These are phyloP conservation scores for Ceramica pisi DNA, from an alignment of 2,888 invertebrate species.

Conservation along the genomic window DNA sequence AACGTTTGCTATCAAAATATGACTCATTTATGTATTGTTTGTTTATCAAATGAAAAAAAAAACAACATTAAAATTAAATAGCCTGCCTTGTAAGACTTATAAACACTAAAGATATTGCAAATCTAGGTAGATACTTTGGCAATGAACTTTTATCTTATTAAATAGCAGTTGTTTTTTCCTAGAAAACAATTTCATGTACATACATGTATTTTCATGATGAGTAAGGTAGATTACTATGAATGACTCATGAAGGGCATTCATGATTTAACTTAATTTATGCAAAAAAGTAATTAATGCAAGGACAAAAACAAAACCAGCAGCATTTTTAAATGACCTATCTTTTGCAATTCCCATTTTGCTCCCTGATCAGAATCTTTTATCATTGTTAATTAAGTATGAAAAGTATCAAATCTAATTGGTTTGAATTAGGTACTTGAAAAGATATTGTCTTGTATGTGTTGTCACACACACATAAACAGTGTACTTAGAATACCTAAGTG, in stretches of 20 bases:
- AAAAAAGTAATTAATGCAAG: constrained; percentile 30
- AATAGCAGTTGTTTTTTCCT: neutral
- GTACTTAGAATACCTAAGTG: neutral
- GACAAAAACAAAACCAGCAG: neutral
- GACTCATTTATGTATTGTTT: constrained; percentile 27
- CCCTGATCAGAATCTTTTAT: neutral
- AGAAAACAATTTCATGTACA: neutral
- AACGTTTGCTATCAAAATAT: constrained; percentile 15
- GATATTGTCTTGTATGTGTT: constrained; percentile 14
- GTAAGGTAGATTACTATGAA: constrained; percentile 19
- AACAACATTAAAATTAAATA: constrained; percentile 8
- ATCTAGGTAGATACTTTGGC: constrained; percentile 5
- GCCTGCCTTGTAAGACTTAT: neutral
- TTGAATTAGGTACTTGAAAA: constrained; percentile 9
- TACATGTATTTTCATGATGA: constrained; percentile 15
- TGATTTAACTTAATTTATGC: constrained; percentile 27
- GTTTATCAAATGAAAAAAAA: constrained; percentile 11
- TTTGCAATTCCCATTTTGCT: neutral
- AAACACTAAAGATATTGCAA: neutral
- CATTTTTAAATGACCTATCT: neutral
- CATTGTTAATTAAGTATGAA: constrained; percentile 7
- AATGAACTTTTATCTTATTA: constrained; percentile 5
- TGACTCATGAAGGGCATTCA: constrained; percentile 40
- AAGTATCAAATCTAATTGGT: constrained; percentile 24
- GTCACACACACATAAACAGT: constrained; percentile 6